These are phyloP conservation scores for Homarus gammarus DNA, from an alignment of 2,888 invertebrate species.

Conservation along the genomic window DNA sequence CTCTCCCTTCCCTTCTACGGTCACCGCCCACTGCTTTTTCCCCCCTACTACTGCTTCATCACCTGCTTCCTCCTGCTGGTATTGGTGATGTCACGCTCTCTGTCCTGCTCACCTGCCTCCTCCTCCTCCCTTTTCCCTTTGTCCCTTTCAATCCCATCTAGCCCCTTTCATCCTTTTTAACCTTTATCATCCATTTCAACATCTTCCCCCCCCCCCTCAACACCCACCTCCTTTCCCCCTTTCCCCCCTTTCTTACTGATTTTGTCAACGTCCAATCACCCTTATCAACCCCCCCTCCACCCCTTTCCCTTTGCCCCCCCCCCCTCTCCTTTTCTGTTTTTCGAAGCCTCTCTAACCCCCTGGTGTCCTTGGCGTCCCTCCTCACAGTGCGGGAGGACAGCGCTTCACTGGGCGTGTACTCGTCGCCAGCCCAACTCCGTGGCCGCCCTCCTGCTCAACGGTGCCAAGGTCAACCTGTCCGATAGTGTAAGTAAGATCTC, in stretches of 20 bases:
- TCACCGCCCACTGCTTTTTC: background rate
- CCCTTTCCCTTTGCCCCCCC: too few species aligned
- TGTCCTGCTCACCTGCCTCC: background rate
- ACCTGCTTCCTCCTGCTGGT: background rate
- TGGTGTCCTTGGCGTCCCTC: background rate
- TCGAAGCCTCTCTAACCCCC: background rate
- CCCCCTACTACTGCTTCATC: background rate
- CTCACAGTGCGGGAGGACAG: conserved; percentile 50
- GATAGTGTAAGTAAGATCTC: conserved; percentile 35
- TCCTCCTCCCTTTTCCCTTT: background rate
- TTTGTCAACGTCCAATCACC: background rate
- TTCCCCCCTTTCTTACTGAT: too few species aligned
- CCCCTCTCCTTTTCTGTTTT: background rate
- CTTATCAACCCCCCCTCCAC: background rate
- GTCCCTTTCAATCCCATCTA: background rate
- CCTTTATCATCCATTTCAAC: background rate
- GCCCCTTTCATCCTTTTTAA: background rate
- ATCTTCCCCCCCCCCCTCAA: background rate
- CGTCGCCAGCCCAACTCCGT: conserved; percentile 50
- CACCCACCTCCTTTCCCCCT: background rate
- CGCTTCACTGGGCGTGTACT: conserved; percentile 53
- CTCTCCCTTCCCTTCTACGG: background rate
- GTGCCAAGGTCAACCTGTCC: conserved; percentile 45
- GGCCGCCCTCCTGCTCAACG: conserved; percentile 46
- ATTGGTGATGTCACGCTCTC: background rate